These are phyloP conservation scores for Temnopleurus reevesii DNA, from an alignment of 53 echinoderm and acorn worm species.

Conservation along the genomic window DNA sequence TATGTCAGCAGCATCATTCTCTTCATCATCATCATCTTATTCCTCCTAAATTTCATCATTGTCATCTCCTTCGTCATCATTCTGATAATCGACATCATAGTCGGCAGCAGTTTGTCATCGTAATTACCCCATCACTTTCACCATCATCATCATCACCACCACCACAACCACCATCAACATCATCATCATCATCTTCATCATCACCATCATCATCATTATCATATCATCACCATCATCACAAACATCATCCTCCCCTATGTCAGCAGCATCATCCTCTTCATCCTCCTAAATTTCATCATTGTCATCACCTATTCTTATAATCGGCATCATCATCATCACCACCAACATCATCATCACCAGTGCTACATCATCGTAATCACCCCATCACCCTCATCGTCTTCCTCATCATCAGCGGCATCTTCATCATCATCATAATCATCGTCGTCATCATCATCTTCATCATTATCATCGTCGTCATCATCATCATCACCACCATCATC, in stretches of 20 bases:
- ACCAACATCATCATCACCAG: neutral
- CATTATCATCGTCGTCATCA: conserved; percentile 36
- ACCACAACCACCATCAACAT: neutral
- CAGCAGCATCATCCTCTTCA: neutral
- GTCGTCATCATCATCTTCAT: neutral
- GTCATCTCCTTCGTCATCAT: too few relatives aligned
- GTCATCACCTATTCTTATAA: neutral
- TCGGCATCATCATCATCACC: neutral
- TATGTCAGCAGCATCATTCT: too few relatives aligned
- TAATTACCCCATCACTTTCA: too few relatives aligned
- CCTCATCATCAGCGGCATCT: neutral
- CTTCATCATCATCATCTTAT: too few relatives aligned
- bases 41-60: too few relatives aligned
- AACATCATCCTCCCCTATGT: neutral
- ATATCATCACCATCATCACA: neutral
- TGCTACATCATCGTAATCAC: neutral
- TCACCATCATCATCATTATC: neutral
- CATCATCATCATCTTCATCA: neutral
- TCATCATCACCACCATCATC: conserved; percentile 22
- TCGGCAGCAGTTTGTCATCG: too few relatives aligned
- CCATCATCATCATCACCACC: neutral
- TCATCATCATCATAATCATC: neutral
- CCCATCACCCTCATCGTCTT: neutral
- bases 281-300: neutral
- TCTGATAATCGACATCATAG: too few relatives aligned